Conservation (phyloP, 2,888 invertebrate genomes). For the Lagria hirta region DNA sequence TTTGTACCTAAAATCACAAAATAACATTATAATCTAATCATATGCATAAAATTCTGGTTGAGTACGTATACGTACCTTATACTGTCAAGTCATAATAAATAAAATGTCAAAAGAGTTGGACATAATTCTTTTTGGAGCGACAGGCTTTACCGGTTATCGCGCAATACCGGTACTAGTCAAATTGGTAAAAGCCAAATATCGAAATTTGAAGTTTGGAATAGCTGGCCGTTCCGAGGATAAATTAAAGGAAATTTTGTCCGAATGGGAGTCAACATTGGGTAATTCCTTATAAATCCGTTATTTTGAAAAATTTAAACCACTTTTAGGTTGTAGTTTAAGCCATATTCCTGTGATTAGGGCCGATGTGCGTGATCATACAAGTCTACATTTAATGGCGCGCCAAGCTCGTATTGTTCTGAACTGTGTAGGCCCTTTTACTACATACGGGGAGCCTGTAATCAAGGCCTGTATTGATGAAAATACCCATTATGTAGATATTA, state of each 20-base stretch:
- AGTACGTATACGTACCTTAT: too few species aligned
- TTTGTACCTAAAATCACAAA: too few species aligned
- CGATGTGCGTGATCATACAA: constrained; percentile 72
- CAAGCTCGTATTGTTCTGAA: constrained; percentile 81
- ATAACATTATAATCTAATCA: too few species aligned
- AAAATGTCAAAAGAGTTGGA: too few species aligned
- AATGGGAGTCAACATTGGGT: constrained; percentile 54
- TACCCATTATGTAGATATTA: constrained; percentile 89
- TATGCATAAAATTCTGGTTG: too few species aligned
- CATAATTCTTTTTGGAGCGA: constrained; percentile 89
- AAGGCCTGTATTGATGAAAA: constrained; percentile 76
- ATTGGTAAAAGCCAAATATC: constrained; percentile 53
- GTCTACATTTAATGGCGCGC: constrained; percentile 77
- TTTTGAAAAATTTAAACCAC: too few species aligned
- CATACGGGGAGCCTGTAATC: constrained; percentile 88
- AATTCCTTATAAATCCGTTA: too few species aligned
- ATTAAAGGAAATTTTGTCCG: constrained; percentile 44
- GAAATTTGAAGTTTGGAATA: constrained; percentile 77
- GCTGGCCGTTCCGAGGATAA: constrained; percentile 73
- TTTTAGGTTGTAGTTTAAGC: too few species aligned
- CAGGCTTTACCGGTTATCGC: constrained; percentile 89
- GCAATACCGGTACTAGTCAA: constrained; percentile 68
- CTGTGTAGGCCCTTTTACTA: constrained; percentile 89
- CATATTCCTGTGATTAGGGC: constrained; percentile 58
- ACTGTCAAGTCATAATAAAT: too few species aligned